Base-by-base conservation (phyloP, 2,888 invertebrate genomes). In the Sarcophaga variegata region DNA sequence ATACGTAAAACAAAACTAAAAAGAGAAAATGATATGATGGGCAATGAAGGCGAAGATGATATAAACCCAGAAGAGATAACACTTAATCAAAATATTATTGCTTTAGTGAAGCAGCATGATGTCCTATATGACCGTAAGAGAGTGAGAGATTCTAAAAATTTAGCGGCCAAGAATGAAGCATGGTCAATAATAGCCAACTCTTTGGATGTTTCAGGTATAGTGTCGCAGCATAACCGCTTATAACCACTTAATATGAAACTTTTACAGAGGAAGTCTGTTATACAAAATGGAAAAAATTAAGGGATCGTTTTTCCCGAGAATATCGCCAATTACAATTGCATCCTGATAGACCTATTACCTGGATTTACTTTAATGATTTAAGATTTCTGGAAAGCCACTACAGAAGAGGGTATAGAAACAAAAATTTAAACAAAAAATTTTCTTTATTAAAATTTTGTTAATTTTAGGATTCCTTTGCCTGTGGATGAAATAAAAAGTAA, bases 71-170 rank as follows among this genome's bases (percentile, higher is more conserved):
- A 90, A 8, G 91, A 90, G 4, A 72, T 90, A 45, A 87, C 90
- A 11, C 69, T 91, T 0, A 91, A 90, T 77, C 90, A 91, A n/a
- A 90, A 90, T 64, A 89, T 92, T 3, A 92, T 92, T 47, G 90
- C 89, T 27, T 85, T 92, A 71, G 92, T 92, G 4, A 91, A 92
- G 79, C 80, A 89, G 22, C 90, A 91, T 88, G 91, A 92, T 0
- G 93, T 92, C 3, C 81, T 92, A 10, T 92, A 92, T 49, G 92
- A 92, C 76, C 88, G 90, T 0, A 89, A 91, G 45, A 89, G 91
- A 78, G 92, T 92, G 49, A 87, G 93, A 22, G 91, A 92, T n/a
- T 92, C 92, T 1, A 92, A 92, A 69, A 92, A 92, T 86, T 83
- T 92, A 4, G 86, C 92, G 0, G 90, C 91, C 22, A 92, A 92